These are phyloP conservation scores for Thinocorus orbignyianus DNA, from an alignment of 2,113 vertebrate genomes.

Conservation along the genomic window DNA sequence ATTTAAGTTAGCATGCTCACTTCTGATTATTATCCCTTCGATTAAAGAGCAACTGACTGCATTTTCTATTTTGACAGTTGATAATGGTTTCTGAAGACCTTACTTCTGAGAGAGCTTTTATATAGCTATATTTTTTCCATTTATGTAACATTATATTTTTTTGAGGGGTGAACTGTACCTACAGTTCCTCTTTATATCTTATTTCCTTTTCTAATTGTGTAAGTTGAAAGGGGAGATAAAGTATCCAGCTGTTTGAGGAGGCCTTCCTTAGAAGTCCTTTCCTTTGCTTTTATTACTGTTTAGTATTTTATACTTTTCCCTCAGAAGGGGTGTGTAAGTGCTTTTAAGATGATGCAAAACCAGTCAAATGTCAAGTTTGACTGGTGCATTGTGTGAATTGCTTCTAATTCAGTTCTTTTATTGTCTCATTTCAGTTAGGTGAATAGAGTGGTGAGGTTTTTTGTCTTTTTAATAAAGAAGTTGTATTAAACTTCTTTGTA, in stretches of 20 bases:
- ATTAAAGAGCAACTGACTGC: not conserved
- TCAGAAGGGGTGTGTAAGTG: not conserved
- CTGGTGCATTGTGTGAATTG: not conserved
- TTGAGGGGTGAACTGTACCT: not conserved
- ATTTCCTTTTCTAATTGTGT: not conserved
- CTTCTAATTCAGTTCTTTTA: not conserved
- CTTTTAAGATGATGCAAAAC: not conserved
- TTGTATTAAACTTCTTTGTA: not conserved
- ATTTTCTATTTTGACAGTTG: not conserved
- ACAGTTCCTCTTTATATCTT: not conserved
- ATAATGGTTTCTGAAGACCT: not conserved
- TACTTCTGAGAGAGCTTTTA: not conserved
- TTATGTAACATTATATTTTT: not conserved
- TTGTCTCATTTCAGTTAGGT: not conserved
- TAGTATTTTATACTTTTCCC: not conserved
- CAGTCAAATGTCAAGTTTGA: not conserved
- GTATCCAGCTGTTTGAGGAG: not conserved
- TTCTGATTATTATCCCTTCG: not conserved
- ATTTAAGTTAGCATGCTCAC: not conserved
- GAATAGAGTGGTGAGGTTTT: fast-evolving
- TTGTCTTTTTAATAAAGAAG: not conserved
- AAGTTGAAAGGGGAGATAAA: not conserved
- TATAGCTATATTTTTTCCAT: not conserved
- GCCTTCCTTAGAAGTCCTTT: not conserved
- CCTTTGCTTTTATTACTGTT: not conserved